A percentile compares a stretch with the other conserved stretches of the same genome.
These are phyloP conservation scores for Panorpa germanica DNA, from an alignment of 2,888 invertebrate species.

Conservation along the genomic window DNA sequence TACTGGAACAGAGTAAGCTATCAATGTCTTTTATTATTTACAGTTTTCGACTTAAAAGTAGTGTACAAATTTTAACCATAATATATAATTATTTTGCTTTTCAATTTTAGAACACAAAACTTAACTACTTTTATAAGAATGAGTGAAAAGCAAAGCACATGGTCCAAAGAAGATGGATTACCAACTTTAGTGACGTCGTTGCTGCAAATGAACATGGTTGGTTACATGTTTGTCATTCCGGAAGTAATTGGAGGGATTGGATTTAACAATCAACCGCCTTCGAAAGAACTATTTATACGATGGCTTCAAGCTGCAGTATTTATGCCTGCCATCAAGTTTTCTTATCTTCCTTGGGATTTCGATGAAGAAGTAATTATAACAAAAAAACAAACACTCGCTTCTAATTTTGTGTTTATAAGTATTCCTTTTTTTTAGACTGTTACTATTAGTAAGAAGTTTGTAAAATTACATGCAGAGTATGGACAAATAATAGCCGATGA, in stretches of 20 bases:
- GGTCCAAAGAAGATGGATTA: slow-evolving; percentile 51
- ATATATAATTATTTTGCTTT: too few species aligned
- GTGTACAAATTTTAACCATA: too few species aligned
- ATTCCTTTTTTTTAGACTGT: slow-evolving; percentile 26
- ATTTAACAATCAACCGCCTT: slow-evolving; percentile 20
- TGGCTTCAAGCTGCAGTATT: slow-evolving; percentile 49
- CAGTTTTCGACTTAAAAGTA: too few species aligned
- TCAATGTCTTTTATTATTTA: too few species aligned
- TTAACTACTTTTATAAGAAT: slow-evolving; percentile 54
- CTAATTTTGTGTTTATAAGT: slow-evolving; percentile 6
- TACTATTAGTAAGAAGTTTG: slow-evolving; percentile 31
- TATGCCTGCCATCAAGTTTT: slow-evolving; percentile 43
- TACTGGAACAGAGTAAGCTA: slow-evolving; percentile 41
- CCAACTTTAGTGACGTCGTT: slow-evolving; percentile 52
- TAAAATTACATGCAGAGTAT: slow-evolving; percentile 33
- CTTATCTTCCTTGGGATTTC: slow-evolving; percentile 32
- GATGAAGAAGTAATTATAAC: slow-evolving; percentile 19
- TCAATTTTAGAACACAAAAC: slow-evolving; percentile 50
- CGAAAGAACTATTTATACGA: slow-evolving; percentile 36
- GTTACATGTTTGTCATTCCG: slow-evolving; percentile 31
- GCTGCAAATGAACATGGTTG: slow-evolving; percentile 19
- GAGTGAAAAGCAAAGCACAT: slow-evolving; percentile 56
- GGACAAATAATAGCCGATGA: slow-evolving; percentile 30
- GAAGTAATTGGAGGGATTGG: slow-evolving; percentile 44
- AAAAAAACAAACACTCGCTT: background rate